These are phyloP conservation scores for Acromyrmex echinatior DNA, from an alignment of 1,140 invertebrate genomes.

Conservation along the genomic window DNA sequence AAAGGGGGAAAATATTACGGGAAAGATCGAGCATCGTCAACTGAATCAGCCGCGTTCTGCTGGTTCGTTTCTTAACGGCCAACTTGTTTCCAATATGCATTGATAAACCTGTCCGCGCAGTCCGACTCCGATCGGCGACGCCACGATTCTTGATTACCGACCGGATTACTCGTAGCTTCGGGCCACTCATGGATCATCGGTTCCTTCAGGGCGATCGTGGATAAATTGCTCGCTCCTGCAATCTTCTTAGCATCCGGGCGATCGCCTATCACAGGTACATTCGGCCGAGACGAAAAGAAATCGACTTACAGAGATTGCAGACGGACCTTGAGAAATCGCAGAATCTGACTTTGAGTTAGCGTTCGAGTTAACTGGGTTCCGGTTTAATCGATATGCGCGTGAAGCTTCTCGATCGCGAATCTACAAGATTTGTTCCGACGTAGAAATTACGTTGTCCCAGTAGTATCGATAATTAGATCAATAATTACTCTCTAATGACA, in stretches of 20 bases:
- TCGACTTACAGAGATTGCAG: constrained; percentile 47
- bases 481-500: constrained; percentile 30
- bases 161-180: constrained; percentile 73
- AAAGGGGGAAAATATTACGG: constrained; percentile 12
- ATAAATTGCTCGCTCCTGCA: constrained; percentile 75
- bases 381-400: constrained; percentile 54
- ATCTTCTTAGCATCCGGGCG: constrained; percentile 74
- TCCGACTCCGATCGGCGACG: constrained; percentile 68
- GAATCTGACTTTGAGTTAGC: constrained; percentile 62
- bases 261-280: constrained; percentile 71
- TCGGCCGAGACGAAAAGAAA: constrained; percentile 69
- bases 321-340: constrained; percentile 59
- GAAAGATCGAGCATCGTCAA: constrained; percentile 36
- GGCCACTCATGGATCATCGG: constrained; percentile 75
- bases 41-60: constrained; percentile 52
- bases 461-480: constrained; percentile 59
- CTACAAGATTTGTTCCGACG: neutral
- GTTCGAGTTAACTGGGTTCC: constrained; percentile 50
- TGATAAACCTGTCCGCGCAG: constrained; percentile 77
- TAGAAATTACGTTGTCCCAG: constrained; percentile 4
- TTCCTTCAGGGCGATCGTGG: constrained; percentile 69
- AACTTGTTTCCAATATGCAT: constrained; percentile 81
- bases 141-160: constrained; percentile 75
- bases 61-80: constrained; percentile 69
- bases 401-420: constrained; percentile 20